Conservation (phyloP, 2,113 vertebrate genomes). For the Indri indri region DNA sequence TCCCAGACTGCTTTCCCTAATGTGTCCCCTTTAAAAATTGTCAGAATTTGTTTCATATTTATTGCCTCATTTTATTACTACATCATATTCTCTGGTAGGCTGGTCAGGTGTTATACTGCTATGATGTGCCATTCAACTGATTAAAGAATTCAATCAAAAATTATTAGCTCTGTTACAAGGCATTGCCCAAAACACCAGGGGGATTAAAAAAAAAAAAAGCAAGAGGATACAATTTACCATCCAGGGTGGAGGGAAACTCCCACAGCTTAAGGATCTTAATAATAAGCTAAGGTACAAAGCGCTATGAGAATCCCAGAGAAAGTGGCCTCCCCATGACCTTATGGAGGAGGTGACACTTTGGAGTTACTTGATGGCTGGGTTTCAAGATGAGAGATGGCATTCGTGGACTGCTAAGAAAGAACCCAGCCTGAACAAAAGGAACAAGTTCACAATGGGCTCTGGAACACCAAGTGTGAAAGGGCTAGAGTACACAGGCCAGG, state of each 20-base stretch:
- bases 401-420: not conserved
- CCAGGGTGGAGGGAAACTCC: not conserved
- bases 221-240: not conserved
- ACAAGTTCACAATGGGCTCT: not conserved
- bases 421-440: not conserved
- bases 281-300: not conserved
- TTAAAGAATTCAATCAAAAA: constrained; percentile 10
- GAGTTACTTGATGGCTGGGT: not conserved
- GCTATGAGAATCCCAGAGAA: not conserved
- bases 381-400: not conserved
- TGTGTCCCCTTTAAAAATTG: not conserved
- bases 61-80: constrained; percentile 35
- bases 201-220: not conserved
- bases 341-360: not conserved
- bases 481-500: not conserved
- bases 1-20: not conserved
- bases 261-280: not conserved
- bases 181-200: not conserved
- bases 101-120: not conserved
- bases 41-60: constrained; percentile 28
- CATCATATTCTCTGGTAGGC: not conserved
- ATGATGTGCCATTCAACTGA: constrained; percentile 13
- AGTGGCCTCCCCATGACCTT: not conserved
- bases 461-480: not conserved
- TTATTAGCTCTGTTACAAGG: not conserved